Percentiles rank a stretch among this genome's conserved stretches.
Conservation (phyloP, 2,113 vertebrate genomes). For the Epinephelus fuscoguttatus region DNA sequence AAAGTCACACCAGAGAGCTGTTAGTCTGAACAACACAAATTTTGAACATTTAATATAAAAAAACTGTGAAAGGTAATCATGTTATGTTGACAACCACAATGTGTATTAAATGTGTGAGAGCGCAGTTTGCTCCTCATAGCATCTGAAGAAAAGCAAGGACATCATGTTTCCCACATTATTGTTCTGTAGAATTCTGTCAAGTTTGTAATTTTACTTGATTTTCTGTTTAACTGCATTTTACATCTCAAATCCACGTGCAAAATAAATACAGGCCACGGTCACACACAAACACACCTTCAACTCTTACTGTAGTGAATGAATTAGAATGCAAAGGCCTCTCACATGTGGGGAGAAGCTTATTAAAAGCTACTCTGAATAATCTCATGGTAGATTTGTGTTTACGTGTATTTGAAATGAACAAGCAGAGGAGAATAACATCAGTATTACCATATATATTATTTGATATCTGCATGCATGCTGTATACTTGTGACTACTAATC, state of each 20-base stretch:
- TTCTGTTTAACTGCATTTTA: constrained; percentile 48
- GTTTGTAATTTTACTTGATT: constrained; percentile 45
- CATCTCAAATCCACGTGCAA: constrained; percentile 27
- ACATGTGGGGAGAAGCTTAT: constrained; percentile 29
- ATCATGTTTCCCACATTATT: constrained; percentile 15
- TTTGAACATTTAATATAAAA: not conserved
- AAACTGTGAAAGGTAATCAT: constrained; percentile 21
- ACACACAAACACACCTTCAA: constrained; percentile 25
- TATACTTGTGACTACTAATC: constrained; percentile 26
- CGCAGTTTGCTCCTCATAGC: not conserved
- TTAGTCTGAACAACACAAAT: not conserved
- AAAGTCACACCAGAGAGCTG: not conserved
- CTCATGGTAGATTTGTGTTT: constrained; percentile 19
- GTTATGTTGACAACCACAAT: constrained; percentile 1
- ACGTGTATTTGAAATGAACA: constrained; percentile 28
- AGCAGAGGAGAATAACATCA: constrained; percentile 11
- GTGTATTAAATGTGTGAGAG: not conserved
- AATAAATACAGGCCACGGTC: constrained; percentile 32
- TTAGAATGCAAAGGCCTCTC: constrained; percentile 33
- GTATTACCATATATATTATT: constrained; percentile 59
- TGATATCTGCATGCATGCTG: not conserved
- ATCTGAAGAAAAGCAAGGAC: not conserved
- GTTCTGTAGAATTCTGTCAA: constrained; percentile 12
- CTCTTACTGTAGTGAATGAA: constrained; percentile 25
- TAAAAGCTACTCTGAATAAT: constrained; percentile 28